phyloP scores from a whole-genome alignment of 2,888 invertebrate genomes.

The Plagodis pulveraria region DNA sequence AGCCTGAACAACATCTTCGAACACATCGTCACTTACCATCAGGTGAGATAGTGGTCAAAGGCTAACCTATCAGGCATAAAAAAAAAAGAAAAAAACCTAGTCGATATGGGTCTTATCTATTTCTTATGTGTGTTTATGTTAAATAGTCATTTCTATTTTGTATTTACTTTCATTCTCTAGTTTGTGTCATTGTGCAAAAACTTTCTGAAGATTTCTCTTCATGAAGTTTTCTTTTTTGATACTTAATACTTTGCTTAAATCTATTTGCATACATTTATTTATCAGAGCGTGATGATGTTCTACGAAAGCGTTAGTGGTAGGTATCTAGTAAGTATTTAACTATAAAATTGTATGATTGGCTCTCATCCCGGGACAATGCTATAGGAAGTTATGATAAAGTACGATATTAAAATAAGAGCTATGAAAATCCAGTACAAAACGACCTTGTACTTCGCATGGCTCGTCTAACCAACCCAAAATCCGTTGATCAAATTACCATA shows the following conservation, averaged over 20 bases:
- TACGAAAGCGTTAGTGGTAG: conserved; percentile 6
- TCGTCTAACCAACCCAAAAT: conserved; percentile 55
- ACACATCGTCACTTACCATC: too few species aligned
- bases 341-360: background rate
- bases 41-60: too few species aligned
- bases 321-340: background rate
- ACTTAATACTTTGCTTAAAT: conserved; percentile 5
- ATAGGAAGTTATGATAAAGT: conserved; percentile 4
- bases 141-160: background rate
- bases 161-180: conserved; percentile 28
- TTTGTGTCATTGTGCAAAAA: background rate
- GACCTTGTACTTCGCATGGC: conserved; percentile 54
- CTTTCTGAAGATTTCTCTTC: conserved; percentile 21
- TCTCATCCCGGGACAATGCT: too few species aligned
- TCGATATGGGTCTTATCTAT: too few species aligned
- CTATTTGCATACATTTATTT: conserved; percentile 11
- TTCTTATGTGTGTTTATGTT: too few species aligned
- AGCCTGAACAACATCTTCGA: too few species aligned
- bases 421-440: conserved; percentile 49
- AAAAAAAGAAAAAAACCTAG: too few species aligned
- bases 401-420: conserved; percentile 27
- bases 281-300: conserved; percentile 2
- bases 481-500: conserved; percentile 63
- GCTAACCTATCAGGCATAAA: too few species aligned
- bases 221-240: conserved; percentile 6